phyloP scores from a whole-genome alignment of 2,113 vertebrate species.

The Paracanthobrama guichenoti region DNA sequence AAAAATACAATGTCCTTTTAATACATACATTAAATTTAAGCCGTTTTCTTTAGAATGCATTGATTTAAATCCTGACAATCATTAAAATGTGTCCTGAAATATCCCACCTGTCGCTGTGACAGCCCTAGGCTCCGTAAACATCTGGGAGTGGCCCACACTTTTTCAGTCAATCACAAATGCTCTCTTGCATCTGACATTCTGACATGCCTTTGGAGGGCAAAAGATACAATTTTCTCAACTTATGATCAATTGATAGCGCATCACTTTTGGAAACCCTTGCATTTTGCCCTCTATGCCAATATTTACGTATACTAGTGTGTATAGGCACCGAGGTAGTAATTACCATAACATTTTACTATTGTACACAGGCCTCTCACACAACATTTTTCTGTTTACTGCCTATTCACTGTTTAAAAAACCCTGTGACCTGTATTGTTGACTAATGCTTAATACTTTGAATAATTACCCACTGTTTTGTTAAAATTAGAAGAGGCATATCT shows the following conservation, averaged over 20 bases:
- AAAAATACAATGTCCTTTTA: neutral
- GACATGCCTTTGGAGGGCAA: neutral
- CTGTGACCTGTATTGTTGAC: conserved; percentile 36
- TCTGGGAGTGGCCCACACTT: neutral
- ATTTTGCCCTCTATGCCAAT: neutral
- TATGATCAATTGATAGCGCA: neutral
- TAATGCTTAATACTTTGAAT: conserved; percentile 40
- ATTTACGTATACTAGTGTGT: neutral
- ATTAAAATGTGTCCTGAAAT: neutral
- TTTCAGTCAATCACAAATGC: neutral
- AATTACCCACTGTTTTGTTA: conserved; percentile 37
- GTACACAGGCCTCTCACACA: neutral
- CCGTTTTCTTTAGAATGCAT: neutral
- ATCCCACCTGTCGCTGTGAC: neutral
- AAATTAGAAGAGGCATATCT: conserved; percentile 35
- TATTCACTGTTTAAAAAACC: neutral
- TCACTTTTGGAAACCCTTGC: too few species aligned
- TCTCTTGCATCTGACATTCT: neutral
- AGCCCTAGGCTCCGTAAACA: neutral
- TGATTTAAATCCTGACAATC: neutral
- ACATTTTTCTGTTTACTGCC: conserved; percentile 13
- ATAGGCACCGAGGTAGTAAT: neutral
- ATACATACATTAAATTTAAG: neutral
- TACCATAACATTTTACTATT: neutral
- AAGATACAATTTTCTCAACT: neutral